A percentile compares a stretch with the other conserved stretches of the same genome.
phyloP scores from a whole-genome alignment of 2,888 invertebrate genomes.

The Lapara coniferarum region DNA sequence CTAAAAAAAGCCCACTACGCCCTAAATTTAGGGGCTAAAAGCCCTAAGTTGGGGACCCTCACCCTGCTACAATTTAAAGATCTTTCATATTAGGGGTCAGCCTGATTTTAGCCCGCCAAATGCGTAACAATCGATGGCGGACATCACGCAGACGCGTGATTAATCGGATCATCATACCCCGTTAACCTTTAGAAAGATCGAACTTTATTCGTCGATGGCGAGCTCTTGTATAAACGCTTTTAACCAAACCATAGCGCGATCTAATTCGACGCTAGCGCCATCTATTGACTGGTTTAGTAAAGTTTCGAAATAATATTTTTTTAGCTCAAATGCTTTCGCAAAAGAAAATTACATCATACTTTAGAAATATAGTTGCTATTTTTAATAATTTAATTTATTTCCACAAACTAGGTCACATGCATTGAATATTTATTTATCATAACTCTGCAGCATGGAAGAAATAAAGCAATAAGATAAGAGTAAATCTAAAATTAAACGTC shows the following conservation, averaged over 20 bases:
- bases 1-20: too few species aligned
- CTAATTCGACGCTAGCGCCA: conserved; percentile 53
- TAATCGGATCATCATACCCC: conserved; percentile 78
- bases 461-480: conserved; percentile 28
- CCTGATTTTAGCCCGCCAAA: conserved; percentile 69
- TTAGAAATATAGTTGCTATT: not conserved
- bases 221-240: conserved; percentile 10
- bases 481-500: conserved; percentile 46
- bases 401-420: not conserved
- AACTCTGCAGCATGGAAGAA: not conserved
- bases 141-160: conserved; percentile 73
- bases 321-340: not conserved
- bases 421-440: not conserved
- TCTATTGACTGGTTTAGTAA: conserved; percentile 44
- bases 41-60: too few species aligned
- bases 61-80: conserved; percentile 42
- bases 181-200: conserved; percentile 81
- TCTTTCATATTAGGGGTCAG: conserved; percentile 72
- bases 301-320: not conserved
- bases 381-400: not conserved
- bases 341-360: too few species aligned
- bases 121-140: conserved; percentile 78
- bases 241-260: conserved; percentile 56
- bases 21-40: too few species aligned
- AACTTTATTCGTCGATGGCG: accelerated